Evolutionary conservation across 1,140 invertebrate genomes (phyloP).

Genomic region (Hylaeus anthracinus): DNA sequence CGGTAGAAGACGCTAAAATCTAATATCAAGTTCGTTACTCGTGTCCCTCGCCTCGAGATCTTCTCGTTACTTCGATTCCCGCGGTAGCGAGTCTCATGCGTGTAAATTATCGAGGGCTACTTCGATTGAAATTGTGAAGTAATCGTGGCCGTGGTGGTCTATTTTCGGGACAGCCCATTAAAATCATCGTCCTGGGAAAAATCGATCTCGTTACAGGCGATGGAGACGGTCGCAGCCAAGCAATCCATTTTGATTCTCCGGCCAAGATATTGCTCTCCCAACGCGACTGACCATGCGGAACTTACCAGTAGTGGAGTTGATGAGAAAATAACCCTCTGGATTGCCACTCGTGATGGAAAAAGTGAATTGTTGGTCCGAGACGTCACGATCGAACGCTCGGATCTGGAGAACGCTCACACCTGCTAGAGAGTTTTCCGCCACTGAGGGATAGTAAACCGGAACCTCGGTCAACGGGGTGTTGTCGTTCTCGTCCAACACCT

Average conservation of each 20-base stretch:
- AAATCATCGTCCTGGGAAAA: constrained; percentile 35
- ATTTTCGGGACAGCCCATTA: constrained; percentile 38
- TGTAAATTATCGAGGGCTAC: background rate
- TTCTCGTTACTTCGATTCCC: background rate
- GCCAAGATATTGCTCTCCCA: constrained; percentile 26
- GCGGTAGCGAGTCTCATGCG: background rate
- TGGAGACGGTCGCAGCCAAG: constrained; percentile 9
- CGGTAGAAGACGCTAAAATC: background rate
- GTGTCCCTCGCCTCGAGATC: background rate
- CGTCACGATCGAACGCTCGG: constrained; percentile 90
- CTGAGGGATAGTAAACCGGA: constrained; percentile 91
- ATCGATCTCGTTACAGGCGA: constrained; percentile 49
- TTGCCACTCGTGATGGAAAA: constrained; percentile 95
- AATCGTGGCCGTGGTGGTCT: background rate
- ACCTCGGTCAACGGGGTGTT: constrained; percentile 93
- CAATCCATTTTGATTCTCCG: constrained; percentile 48
- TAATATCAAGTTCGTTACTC: background rate
- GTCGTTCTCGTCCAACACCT: constrained; percentile 95
- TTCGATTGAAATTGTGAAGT: constrained; percentile 17
- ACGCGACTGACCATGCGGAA: constrained; percentile 37
- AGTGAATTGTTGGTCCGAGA: constrained; percentile 84
- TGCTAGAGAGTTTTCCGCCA: constrained; percentile 91
- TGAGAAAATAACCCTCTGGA: constrained; percentile 93
- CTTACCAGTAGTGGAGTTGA: constrained; percentile 92
- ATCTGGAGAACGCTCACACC: constrained; percentile 89